Evolutionary conservation across 2,113 vertebrate genomes (phyloP).

Genomic region (Pachyramphus minor): DNA sequence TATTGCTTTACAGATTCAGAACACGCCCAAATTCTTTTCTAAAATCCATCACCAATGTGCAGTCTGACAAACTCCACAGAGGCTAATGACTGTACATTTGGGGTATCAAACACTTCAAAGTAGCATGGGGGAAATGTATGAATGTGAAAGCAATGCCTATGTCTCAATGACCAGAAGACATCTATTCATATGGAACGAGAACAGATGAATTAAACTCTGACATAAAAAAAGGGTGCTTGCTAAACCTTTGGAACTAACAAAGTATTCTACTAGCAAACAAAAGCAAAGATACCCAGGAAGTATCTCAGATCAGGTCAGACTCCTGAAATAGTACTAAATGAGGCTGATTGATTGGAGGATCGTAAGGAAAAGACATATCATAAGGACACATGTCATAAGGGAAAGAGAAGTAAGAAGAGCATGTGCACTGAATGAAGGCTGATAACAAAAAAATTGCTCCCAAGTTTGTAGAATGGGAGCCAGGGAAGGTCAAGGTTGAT

Average conservation of each 20-base stretch:
- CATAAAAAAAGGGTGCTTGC: not conserved
- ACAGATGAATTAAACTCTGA: not conserved
- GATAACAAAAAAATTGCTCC: not conserved
- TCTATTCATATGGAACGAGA: not conserved
- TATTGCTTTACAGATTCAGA: not conserved
- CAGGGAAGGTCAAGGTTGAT: not conserved
- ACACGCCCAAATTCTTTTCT: not conserved
- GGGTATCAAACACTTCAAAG: not conserved
- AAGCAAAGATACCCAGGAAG: conserved; percentile 4
- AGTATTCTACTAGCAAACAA: conserved; percentile 17
- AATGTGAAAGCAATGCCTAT: not conserved
- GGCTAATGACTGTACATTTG: not conserved
- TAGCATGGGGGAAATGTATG: not conserved
- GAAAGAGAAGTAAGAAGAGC: not conserved
- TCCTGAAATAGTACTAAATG: not conserved
- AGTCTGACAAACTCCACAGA: not conserved
- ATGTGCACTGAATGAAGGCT: not conserved
- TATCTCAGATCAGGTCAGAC: not conserved
- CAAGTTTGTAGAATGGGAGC: not conserved
- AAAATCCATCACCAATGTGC: not conserved
- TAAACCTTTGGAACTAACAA: conserved; percentile 14
- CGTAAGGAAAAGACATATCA: not conserved
- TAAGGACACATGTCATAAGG: not conserved
- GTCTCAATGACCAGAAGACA: not conserved
- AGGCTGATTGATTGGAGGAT: not conserved